Evolutionary conservation across 2,113 vertebrate genomes (phyloP).

Genomic region (Thermophis baileyi): DNA sequence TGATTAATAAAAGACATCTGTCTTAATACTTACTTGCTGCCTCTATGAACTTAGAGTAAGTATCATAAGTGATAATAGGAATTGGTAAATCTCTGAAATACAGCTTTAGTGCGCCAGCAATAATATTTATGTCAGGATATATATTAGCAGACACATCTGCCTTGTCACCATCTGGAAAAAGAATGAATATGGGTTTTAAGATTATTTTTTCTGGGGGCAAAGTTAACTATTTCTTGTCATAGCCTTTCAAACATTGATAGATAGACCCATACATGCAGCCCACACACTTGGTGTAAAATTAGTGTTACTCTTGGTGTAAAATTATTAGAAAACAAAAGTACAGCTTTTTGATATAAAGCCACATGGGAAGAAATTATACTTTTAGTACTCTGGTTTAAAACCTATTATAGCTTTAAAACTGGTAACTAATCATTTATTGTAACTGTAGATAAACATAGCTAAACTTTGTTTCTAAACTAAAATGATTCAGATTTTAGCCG

Average conservation of each 20-base stretch:
- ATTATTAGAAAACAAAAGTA: not conserved
- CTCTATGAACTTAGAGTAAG: slow-evolving; percentile 94
- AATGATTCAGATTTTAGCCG: not conserved
- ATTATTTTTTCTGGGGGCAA: slow-evolving; percentile 23
- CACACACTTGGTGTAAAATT: not conserved
- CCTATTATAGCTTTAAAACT: not conserved
- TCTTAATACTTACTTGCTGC: slow-evolving; percentile 86
- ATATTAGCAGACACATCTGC: slow-evolving; percentile 87
- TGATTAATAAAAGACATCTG: not conserved
- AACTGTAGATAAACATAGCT: not conserved
- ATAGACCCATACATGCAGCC: not conserved
- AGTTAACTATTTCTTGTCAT: slow-evolving; percentile 16
- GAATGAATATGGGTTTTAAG: slow-evolving; percentile 41
- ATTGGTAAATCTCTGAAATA: slow-evolving; percentile 96
- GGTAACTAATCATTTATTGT: not conserved
- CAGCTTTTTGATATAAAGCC: not conserved
- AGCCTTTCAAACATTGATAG: not conserved
- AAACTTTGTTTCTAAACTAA: not conserved
- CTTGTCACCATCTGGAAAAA: slow-evolving; percentile 90
- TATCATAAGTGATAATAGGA: slow-evolving; percentile 92
- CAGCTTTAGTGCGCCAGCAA: slow-evolving; percentile 92
- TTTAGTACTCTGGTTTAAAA: not conserved
- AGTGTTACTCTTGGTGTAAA: not conserved
- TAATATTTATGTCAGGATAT: slow-evolving; percentile 96
- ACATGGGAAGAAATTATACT: not conserved